phyloP scores from a whole-genome alignment of 2,888 invertebrate genomes.

The Pteria penguin region DNA sequence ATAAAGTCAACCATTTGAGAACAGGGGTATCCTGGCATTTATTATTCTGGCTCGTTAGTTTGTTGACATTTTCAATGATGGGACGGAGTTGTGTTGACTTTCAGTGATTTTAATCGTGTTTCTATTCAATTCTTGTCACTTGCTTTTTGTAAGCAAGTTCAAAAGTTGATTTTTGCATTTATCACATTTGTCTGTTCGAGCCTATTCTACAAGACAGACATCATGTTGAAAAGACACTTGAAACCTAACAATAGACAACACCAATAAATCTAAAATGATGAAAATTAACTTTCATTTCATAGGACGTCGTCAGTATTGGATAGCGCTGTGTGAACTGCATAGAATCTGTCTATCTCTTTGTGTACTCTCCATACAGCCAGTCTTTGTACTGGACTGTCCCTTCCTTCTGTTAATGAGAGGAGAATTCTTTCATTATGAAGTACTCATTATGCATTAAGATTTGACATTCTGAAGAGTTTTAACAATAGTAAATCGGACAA shows the following conservation, averaged over 20 bases:
- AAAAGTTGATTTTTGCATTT: not conserved
- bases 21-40: not conserved
- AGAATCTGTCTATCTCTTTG: not conserved
- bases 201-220: too few species aligned
- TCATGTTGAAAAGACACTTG: too few species aligned
- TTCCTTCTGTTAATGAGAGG: not conserved
- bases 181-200: not conserved
- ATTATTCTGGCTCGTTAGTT: not conserved
- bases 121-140: not conserved
- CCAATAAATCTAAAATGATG: not conserved
- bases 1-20: not conserved
- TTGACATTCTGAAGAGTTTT: too few species aligned
- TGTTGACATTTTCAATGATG: not conserved
- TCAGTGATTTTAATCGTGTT: not conserved
- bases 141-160: not conserved
- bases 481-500: too few species aligned
- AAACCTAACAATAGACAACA: not conserved
- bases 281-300: not conserved
- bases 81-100: not conserved
- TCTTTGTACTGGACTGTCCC: not conserved
- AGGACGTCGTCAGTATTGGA: not conserved
- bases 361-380: not conserved
- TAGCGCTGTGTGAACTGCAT: not conserved
- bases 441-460: too few species aligned
- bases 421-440: not conserved